Conservation (phyloP, 2,888 invertebrate species). For the Blomia tropicalis region DNA sequence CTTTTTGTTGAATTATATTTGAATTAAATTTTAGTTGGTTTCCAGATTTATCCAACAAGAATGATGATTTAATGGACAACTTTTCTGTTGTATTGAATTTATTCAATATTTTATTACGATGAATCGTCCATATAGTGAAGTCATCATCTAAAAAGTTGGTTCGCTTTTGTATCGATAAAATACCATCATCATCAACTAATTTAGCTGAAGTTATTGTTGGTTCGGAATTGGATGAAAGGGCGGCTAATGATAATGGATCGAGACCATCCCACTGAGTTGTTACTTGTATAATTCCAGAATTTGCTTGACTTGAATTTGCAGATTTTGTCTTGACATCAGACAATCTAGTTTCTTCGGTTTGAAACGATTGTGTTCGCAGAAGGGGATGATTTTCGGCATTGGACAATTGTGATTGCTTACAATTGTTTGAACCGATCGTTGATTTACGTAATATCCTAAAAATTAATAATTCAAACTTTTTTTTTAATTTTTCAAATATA, state of each 20-base stretch:
- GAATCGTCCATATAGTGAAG: slow-evolving; percentile 59
- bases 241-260: slow-evolving; percentile 25
- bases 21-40: slow-evolving; percentile 53
- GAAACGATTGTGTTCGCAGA: not conserved
- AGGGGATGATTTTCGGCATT: not conserved
- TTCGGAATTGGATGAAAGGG: not conserved
- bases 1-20: slow-evolving; percentile 42
- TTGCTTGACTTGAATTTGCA: not conserved
- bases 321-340: not conserved
- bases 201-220: not conserved
- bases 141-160: slow-evolving; percentile 35
- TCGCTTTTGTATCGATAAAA: not conserved
- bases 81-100: slow-evolving; percentile 87
- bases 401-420: not conserved
- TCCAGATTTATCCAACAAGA: slow-evolving; percentile 48
- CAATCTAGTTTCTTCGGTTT: not conserved
- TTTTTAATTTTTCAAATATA: too few relatives aligned
- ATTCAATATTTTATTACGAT: slow-evolving; percentile 58
- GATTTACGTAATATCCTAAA: too few relatives aligned
- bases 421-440: too few relatives aligned
- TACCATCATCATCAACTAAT: slow-evolving; percentile 18
- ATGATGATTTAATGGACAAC: slow-evolving; percentile 73
- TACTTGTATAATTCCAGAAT: not conserved
- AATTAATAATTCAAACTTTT: too few relatives aligned
- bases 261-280: slow-evolving; percentile 25